Evolutionary conservation across 2,888 invertebrate species (phyloP), one percentile per base, ranked within the genome.

Genomic region (Tipula unca): DNA sequence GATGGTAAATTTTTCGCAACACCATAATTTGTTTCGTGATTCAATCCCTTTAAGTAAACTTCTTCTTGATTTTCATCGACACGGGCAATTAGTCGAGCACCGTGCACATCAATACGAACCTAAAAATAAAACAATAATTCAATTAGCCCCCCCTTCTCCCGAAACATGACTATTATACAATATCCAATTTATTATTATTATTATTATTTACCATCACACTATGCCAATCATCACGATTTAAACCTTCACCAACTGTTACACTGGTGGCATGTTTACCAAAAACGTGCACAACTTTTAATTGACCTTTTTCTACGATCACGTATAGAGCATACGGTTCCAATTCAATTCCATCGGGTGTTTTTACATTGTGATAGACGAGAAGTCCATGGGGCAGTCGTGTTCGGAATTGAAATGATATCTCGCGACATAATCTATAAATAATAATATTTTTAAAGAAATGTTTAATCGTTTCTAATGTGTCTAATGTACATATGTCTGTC

Each of bases 201-300:
- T 32, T 32, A n/a, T 32, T 69, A 20, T 20, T 69, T 88, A 95
- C 96, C 86, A 95, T 94, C 17, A 97, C 97, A 88, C 94, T 95
- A 90, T 97, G 97, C 97, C 97, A 97, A 89, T 96, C 94, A 89
- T 97, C 97, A 88, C 96, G 93, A 90, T 97, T 97, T 86, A 97
- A 91, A 2, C 96, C 97, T 91, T 96, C 94, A 48, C 97, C 97
- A 3, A 97, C 97, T 0, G 96, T 96, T 82, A 97, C 94, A 89
- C 90, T 91, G 36, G 97, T 97, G 85, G 96, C 94, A 89, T 95
- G 95, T 89, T 97, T 96, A 3, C 97, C 97, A 89, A 97, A 97
- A 32, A 97, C 96, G 90, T 97, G 97, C 8, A 97, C 97, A 86
- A 97, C 96, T 92, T 97, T 97, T 20, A 97, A 91, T 91, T 97